A percentile compares a stretch with the other conserved stretches of the same genome.
These are phyloP conservation scores for Montipora foliosa DNA, from an alignment of 64 coral and sea anemone species.

Conservation along the genomic window DNA sequence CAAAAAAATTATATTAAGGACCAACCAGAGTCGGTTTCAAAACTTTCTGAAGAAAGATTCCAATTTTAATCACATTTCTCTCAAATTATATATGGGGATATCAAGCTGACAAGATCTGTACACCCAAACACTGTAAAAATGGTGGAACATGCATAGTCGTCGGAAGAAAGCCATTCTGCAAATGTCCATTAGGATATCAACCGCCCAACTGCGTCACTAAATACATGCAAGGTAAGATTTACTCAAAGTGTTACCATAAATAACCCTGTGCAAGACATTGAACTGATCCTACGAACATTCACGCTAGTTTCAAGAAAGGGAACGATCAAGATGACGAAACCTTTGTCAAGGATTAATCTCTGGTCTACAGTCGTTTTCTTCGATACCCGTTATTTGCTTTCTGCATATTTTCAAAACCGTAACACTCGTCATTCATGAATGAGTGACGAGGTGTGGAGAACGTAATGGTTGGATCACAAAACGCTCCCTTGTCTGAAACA, in stretches of 20 bases:
- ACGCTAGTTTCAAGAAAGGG: background rate
- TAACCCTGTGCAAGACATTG: background rate
- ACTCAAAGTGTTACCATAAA: background rate
- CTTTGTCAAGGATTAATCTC: too few relatives aligned
- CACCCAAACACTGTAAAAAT: slow-evolving; percentile 37
- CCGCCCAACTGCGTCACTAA: background rate
- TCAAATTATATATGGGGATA: background rate
- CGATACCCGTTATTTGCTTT: background rate
- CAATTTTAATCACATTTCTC: too few relatives aligned
- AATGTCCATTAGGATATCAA: slow-evolving; percentile 6
- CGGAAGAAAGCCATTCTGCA: slow-evolving; percentile 35
- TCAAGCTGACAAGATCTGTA: slow-evolving; percentile 11
- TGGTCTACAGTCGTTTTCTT: background rate
- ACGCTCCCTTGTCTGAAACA: background rate
- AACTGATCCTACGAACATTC: background rate
- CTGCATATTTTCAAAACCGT: too few relatives aligned
- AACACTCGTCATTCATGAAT: background rate
- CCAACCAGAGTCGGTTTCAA: too few relatives aligned
- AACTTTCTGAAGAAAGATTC: too few relatives aligned
- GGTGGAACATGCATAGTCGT: slow-evolving; percentile 41
- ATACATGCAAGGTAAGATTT: background rate
- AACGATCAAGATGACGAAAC: background rate
- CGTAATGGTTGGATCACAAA: background rate
- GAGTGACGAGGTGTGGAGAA: background rate
- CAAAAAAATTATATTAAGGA: too few relatives aligned